Conservation (phyloP, 2,888 invertebrate species). For the Caenorhabditis sp. region DNA sequence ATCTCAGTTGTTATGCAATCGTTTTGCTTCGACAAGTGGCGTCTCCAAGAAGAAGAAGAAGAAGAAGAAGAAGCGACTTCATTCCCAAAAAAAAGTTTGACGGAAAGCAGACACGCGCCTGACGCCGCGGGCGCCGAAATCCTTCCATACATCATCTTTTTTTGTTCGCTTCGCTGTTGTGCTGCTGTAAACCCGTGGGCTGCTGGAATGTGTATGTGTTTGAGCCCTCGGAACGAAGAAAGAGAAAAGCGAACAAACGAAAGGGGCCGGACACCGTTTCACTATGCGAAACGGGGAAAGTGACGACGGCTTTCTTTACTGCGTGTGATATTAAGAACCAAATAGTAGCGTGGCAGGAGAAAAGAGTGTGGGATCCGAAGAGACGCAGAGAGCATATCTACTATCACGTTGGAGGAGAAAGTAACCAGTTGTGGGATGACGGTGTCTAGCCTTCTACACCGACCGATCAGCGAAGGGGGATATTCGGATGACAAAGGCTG, state of each 20-base stretch:
- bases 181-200: conserved; percentile 7
- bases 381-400: neutral
- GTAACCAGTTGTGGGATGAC: conserved; percentile 1
- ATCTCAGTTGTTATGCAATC: conserved; percentile 19
- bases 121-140: neutral
- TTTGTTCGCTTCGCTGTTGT: conserved; percentile 12
- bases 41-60: neutral
- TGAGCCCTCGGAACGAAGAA: neutral
- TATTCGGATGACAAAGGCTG: neutral
- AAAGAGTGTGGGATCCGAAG: neutral
- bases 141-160: conserved; percentile 12
- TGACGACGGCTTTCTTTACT: neutral
- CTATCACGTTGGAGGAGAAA: conserved; percentile 4
- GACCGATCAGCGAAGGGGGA: neutral
- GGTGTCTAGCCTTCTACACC: conserved; percentile 5
- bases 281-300: neutral
- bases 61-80: conserved; percentile 4
- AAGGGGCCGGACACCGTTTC: conserved; percentile 10
- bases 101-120: neutral
- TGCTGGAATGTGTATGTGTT: conserved; percentile 6
- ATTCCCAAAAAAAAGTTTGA: conserved; percentile 2
- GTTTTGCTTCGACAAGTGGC: conserved; percentile 11
- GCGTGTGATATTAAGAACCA: neutral
- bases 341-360: conserved; percentile 4
- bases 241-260: neutral